phyloP scores from a whole-genome alignment of 2,113 vertebrate species.

The Peromyscus maniculatus region DNA sequence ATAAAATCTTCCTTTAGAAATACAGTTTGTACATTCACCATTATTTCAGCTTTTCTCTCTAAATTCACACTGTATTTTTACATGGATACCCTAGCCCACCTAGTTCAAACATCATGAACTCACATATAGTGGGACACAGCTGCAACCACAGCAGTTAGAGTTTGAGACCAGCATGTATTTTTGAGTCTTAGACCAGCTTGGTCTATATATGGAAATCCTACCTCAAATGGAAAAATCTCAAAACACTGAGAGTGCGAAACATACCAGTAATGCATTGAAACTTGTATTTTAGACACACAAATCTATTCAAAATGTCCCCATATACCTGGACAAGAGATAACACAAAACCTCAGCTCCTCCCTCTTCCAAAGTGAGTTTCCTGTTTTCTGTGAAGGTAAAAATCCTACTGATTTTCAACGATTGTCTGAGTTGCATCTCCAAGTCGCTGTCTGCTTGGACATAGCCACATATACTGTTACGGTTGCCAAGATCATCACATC shows the following conservation, averaged over 20 bases:
- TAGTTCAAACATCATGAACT: not conserved
- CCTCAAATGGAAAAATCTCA: not conserved
- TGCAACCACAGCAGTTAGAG: not conserved
- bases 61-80: not conserved
- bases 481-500: not conserved
- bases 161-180: not conserved
- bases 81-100: not conserved
- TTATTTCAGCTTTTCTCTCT: not conserved
- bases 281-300: not conserved
- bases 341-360: not conserved
- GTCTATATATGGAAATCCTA: not conserved
- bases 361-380: not conserved
- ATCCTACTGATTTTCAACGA: not conserved
- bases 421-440: not conserved
- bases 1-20: not conserved
- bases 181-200: too few relatives aligned
- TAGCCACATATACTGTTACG: too few relatives aligned
- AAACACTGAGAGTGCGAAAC: not conserved
- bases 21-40: not conserved
- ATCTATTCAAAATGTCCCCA: not conserved
- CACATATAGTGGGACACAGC: not conserved
- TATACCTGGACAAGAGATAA: not conserved
- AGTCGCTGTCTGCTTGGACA: too few relatives aligned
- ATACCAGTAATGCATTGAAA: not conserved
- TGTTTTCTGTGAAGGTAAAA: not conserved